A percentile compares a stretch with the other conserved stretches of the same genome.
Conservation (phyloP, 1,140 invertebrate species). For the Himalopsyche phryganea region DNA sequence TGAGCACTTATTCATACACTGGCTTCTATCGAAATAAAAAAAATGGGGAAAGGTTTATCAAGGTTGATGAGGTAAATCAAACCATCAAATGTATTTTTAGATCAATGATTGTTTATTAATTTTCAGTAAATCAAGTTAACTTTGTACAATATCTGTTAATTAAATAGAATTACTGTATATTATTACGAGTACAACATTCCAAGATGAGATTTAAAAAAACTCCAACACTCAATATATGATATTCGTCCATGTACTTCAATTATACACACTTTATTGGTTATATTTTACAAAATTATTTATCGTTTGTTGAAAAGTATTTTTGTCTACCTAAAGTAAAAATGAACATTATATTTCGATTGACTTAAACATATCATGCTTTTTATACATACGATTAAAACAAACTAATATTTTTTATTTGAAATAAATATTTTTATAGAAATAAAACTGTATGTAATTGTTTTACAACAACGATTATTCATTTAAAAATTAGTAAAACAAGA, state of each 20-base stretch:
- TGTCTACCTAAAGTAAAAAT: neutral
- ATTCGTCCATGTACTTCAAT: neutral
- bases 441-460: neutral
- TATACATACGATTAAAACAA: neutral
- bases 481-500: no score
- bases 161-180: slow-evolving; percentile 19
- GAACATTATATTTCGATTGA: neutral
- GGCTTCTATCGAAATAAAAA: no score
- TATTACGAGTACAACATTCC: slow-evolving; percentile 14
- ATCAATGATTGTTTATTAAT: slow-evolving; percentile 34
- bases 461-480: neutral
- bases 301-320: no score
- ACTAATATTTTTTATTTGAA: neutral
- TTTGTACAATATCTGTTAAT: slow-evolving; percentile 31
- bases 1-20: no score
- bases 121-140: slow-evolving; percentile 29
- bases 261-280: slow-evolving; percentile 12
- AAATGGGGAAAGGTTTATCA: no score
- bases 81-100: slow-evolving; percentile 11
- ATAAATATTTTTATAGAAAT: neutral
- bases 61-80: no score
- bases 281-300: slow-evolving; percentile 6
- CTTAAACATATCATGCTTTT: neutral
- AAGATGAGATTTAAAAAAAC: slow-evolving; percentile 5
- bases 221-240: slow-evolving; percentile 6